Evolutionary conservation across 2,113 vertebrate species (phyloP), one percentile per base, ranked within the genome.

Genomic region (Tragelaphus strepsiceros): DNA sequence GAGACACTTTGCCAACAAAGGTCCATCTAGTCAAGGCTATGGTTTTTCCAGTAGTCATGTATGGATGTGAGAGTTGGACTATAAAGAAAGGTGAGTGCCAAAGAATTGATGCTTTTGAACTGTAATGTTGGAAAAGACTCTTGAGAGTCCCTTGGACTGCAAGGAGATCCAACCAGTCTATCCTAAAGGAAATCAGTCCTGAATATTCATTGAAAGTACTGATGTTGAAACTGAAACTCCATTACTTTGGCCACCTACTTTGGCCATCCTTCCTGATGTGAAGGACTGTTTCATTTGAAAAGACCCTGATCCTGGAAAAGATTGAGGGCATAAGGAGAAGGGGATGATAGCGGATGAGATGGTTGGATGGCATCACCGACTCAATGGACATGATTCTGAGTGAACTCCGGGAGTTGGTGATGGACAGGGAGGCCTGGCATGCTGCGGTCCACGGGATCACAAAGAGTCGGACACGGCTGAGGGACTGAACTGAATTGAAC

Each of bases 11-110:
- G 62, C 30, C 62, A 64, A 64, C 62, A 32, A 8, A 64, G 6
- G 6, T 32, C 14, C 0, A 3, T 16, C 30, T 64, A 16, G 30
- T 64, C 61, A 64, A 64, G 30, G 15, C 62, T 32, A 64, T 4
- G 62, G 30, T 17, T 32, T 64, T 64, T 4, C 30, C 62, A 16
- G 62, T 32, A 1, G 62, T 32, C 62, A 8, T 32, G 15, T 32
- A 64, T 17, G 62, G 62, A 64, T 64, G 15, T 32, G 30, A 64
- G 15, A 32, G 62, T 64, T 32, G 30, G 15, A 64, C 15, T 16
- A 1, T 17, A 3, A 17, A 64, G 30, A 16, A 64, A 16, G 30
- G 30, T 64, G 62, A 64, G 30, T 0, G 1, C 14, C 0, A 2
- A 32, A 64, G 30, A 64, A 64, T 8, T 64, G 62, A 67, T n/a